phyloP scores from a whole-genome alignment of 2,113 vertebrate genomes.

The Varanus salvator region DNA sequence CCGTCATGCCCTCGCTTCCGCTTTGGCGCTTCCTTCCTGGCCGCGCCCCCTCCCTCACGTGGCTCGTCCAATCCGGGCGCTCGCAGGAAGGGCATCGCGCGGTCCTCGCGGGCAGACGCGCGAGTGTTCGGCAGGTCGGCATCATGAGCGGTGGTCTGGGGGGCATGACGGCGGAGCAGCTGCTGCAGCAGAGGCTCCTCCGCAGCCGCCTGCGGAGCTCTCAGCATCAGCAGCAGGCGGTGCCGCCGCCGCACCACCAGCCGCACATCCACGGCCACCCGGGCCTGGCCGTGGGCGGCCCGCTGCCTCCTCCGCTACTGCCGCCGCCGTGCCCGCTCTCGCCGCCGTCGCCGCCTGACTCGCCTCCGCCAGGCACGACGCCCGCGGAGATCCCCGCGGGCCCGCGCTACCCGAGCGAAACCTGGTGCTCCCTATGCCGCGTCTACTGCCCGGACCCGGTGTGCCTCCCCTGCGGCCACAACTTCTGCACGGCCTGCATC shows the following conservation, averaged over 20 bases:
- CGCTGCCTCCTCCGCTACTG: neutral
- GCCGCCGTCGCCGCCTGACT: slow-evolving; percentile 13
- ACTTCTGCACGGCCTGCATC: slow-evolving; percentile 43
- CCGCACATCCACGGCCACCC: neutral
- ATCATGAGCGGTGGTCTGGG: slow-evolving; percentile 6
- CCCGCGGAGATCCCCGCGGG: slow-evolving; percentile 37
- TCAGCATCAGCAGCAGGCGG: neutral
- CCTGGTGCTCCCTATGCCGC: slow-evolving; percentile 42
- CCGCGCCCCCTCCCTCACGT: neutral
- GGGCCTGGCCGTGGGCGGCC: neutral
- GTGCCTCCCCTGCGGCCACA: slow-evolving; percentile 40
- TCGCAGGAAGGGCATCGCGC: neutral
- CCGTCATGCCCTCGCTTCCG: neutral
- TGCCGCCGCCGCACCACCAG: neutral
- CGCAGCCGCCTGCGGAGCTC: slow-evolving; percentile 23
- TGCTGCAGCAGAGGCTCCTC: slow-evolving; percentile 30
- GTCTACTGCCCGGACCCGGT: slow-evolving; percentile 36
- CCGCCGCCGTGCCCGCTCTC: neutral
- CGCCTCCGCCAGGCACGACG: slow-evolving; percentile 26
- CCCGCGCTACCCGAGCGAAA: slow-evolving; percentile 29
- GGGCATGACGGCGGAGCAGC: slow-evolving; percentile 31
- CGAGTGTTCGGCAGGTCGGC: neutral
- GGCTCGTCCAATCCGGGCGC: neutral
- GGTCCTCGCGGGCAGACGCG: neutral
- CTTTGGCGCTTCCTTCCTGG: neutral